phyloP scores from a whole-genome alignment of 2,113 vertebrate species.

The Apteryx mantelli region DNA sequence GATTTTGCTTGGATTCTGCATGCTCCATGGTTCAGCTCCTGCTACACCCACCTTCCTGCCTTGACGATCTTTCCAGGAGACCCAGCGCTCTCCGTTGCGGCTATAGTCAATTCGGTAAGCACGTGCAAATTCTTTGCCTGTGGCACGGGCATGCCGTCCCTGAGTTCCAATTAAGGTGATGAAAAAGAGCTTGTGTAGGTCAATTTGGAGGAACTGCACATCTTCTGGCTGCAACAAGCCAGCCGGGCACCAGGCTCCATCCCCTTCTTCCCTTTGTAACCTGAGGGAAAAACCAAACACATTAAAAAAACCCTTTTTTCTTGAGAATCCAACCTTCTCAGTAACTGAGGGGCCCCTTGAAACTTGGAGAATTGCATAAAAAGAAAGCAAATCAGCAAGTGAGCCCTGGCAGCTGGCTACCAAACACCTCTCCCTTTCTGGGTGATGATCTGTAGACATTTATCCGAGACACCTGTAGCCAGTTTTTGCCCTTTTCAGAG shows the following conservation, averaged over 20 bases:
- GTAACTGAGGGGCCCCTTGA: background rate
- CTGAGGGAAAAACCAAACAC: slow-evolving; percentile 38
- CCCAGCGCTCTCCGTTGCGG: slow-evolving; percentile 84
- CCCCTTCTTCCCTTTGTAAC: slow-evolving; percentile 86
- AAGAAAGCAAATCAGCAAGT: background rate
- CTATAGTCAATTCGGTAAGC: slow-evolving; percentile 89
- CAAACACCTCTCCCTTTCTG: background rate
- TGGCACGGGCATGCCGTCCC: slow-evolving; percentile 85
- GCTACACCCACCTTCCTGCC: slow-evolving; percentile 74
- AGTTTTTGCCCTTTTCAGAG: background rate
- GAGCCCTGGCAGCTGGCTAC: background rate
- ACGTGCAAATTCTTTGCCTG: slow-evolving; percentile 87
- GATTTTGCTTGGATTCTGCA: background rate
- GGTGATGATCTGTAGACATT: background rate
- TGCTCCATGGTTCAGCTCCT: fast-evolving
- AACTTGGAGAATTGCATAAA: background rate
- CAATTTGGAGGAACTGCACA: slow-evolving; percentile 89
- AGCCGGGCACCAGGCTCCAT: slow-evolving; percentile 91
- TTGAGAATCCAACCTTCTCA: background rate
- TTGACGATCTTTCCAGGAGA: slow-evolving; percentile 86
- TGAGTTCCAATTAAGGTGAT: slow-evolving; percentile 90
- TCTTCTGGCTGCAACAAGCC: slow-evolving; percentile 84
- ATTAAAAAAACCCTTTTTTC: fast-evolving
- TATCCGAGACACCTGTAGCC: background rate
- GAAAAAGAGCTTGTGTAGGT: slow-evolving; percentile 86